Percentiles rank a stretch among this genome's conserved stretches.
Evolutionary conservation across 2,888 invertebrate genomes (phyloP).

Genomic region (Lysandra bellargus): DNA sequence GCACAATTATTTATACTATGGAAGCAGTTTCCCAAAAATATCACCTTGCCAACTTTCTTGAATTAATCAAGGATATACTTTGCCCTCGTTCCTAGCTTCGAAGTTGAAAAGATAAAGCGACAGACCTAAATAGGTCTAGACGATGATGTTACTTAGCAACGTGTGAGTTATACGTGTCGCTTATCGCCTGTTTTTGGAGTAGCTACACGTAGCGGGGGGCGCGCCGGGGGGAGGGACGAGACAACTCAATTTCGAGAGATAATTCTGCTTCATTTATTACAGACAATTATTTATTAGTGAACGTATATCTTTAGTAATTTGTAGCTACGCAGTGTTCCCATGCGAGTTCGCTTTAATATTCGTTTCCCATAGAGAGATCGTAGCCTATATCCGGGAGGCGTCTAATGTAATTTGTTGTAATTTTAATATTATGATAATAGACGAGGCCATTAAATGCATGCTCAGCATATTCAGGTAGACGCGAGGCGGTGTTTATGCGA

Average conservation of each 20-base stretch:
- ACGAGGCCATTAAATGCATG: constrained; percentile 1
- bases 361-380: neutral
- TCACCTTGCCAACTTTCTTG: neutral
- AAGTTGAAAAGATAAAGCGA: constrained; percentile 15
- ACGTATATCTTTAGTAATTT: constrained; percentile 2
- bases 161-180: constrained; percentile 19
- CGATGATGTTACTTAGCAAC: constrained; percentile 19
- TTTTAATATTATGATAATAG: constrained; percentile 6
- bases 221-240: constrained; percentile 5
- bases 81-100: neutral
- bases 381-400: neutral
- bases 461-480: constrained; percentile 33
- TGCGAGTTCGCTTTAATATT: neutral
- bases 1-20: neutral
- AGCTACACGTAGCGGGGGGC: constrained; percentile 22
- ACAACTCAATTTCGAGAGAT: constrained; percentile 24
- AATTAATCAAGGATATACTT: neutral
- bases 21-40: neutral
- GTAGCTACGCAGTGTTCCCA: neutral
- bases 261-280: constrained; percentile 9
- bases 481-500: constrained; percentile 48
- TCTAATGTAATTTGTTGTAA: neutral
- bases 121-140: constrained; percentile 6
- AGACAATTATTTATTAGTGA: constrained; percentile 23
- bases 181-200: constrained; percentile 24